Base-by-base conservation (phyloP, 2,888 invertebrate species). In the Muscina levida region DNA sequence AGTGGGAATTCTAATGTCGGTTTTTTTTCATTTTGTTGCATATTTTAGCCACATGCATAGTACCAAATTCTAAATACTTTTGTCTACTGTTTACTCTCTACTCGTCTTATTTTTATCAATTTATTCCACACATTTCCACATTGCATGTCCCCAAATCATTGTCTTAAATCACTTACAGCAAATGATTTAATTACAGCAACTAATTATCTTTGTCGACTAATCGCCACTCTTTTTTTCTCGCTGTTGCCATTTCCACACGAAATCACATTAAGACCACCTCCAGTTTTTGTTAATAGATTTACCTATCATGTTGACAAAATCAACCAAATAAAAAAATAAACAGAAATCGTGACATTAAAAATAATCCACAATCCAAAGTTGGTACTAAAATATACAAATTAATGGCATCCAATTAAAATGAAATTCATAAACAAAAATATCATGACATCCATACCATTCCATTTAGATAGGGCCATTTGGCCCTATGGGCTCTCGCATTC, bases 301-400 rank as follows among this genome's bases (percentile, higher is more conserved):
- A 26, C 42, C 24, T 44, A 67, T 67, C 77, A 62, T 71, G 62
- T 74, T 74, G 72, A 77, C 77, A 81, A 57, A 42, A 77, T 74
- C 72, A 65, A 8, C 62, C 65, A 46, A 65, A 77, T 8, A 39
- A 53, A n/a, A 57, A 71, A 2, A 70, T 19, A 46, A 42, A 57
- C 11, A 13, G n/a, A 51, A 22, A 51, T 8, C 51, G 22, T 22
- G 8, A 51, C 31, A 31, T 5, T 15, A 46, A 46, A 53, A 53
- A 44, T 13, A 44, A 44, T n/a, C 10, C 53, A 53, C 19, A 8
- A 56, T 4, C 1, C 13, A 56, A 42, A 39, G n/a, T 4, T 22
- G n/a, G 13, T 19, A 62, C 19, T 39, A 39, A 70, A 65, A 46
- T 56, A 59, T 59, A 46, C 15, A 68, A 71, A 48, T 79, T 73